Percentiles rank a stretch among this genome's conserved stretches.
Conservation (phyloP, 2,888 invertebrate genomes). For the Scaptomyza reducta region DNA sequence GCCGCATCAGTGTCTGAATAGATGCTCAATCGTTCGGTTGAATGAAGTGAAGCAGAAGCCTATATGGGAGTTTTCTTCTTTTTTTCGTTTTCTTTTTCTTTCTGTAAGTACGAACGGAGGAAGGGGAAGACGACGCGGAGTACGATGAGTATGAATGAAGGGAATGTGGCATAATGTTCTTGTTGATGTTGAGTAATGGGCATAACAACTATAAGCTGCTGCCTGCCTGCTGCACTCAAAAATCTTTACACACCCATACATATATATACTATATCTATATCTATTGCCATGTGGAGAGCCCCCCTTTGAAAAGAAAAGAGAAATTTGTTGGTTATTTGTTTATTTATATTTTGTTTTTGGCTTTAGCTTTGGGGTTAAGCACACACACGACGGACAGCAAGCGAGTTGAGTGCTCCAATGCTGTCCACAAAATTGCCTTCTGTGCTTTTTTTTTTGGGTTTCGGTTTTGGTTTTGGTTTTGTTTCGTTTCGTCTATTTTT, state of each 20-base stretch:
- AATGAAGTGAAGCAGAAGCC: conserved; percentile 69
- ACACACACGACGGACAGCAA: conserved; percentile 23
- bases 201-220: conserved; percentile 74
- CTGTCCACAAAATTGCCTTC: conserved; percentile 36
- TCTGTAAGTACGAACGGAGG: neutral
- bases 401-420: conserved; percentile 44
- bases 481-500: conserved; percentile 45
- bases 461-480: conserved; percentile 35
- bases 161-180: conserved; percentile 74
- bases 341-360: conserved; percentile 43
- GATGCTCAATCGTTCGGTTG: conserved; percentile 78
- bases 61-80: conserved; percentile 54
- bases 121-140: neutral
- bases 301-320: conserved; percentile 58
- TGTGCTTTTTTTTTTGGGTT: conserved; percentile 9
- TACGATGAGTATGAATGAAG: conserved; percentile 53
- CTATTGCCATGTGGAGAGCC: conserved; percentile 55
- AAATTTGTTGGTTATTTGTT: conserved; percentile 69
- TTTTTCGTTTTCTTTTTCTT: neutral
- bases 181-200: conserved; percentile 78
- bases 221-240: conserved; percentile 54
- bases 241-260: conserved; percentile 31
- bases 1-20: conserved; percentile 65
- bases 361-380: conserved; percentile 55
- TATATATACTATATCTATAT: neutral